These are phyloP conservation scores for Cotesia vestalis DNA, from an alignment of 1,140 invertebrate genomes.

Conservation along the genomic window DNA sequence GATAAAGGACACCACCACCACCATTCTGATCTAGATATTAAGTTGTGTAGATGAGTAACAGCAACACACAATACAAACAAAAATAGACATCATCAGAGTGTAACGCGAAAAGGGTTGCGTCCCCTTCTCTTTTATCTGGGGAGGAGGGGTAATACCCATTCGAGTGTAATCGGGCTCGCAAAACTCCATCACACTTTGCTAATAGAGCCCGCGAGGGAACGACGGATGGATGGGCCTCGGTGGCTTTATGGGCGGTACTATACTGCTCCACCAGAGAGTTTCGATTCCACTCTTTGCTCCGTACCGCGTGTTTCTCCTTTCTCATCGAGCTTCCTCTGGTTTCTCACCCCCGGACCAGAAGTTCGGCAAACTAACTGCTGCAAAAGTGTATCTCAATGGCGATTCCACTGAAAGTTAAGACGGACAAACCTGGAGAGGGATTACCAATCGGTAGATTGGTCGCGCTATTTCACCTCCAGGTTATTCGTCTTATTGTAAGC, in stretches of 20 bases:
- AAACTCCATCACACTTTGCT: constrained; percentile 68
- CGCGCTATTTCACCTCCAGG: neutral
- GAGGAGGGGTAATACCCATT: constrained; percentile 64
- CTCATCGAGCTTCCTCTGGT: constrained; percentile 18
- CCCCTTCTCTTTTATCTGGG: constrained; percentile 8
- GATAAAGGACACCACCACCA: neutral
- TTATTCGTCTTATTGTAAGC: constrained; percentile 2
- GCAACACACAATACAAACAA: constrained; percentile 8
- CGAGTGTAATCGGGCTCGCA: constrained; percentile 67
- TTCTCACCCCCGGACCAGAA: constrained; percentile 19
- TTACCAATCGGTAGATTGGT: too few species aligned
- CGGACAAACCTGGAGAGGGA: too few species aligned
- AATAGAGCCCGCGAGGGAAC: constrained; percentile 62
- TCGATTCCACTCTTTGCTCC: constrained; percentile 16
- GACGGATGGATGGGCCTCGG: constrained; percentile 54
- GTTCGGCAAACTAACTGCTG: constrained; percentile 2
- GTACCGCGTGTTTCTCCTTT: constrained; percentile 1
- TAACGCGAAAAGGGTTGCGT: constrained; percentile 29
- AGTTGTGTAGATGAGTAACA: neutral
- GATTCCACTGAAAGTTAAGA: too few species aligned
- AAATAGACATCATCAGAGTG: neutral
- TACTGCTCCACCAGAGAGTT: constrained; percentile 24
- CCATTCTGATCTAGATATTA: neutral
- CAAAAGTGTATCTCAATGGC: constrained; percentile 6
- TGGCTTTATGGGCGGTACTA: constrained; percentile 50